phyloP scores from a whole-genome alignment of 2,888 invertebrate genomes.

The Pristionchus fissidentatus region DNA sequence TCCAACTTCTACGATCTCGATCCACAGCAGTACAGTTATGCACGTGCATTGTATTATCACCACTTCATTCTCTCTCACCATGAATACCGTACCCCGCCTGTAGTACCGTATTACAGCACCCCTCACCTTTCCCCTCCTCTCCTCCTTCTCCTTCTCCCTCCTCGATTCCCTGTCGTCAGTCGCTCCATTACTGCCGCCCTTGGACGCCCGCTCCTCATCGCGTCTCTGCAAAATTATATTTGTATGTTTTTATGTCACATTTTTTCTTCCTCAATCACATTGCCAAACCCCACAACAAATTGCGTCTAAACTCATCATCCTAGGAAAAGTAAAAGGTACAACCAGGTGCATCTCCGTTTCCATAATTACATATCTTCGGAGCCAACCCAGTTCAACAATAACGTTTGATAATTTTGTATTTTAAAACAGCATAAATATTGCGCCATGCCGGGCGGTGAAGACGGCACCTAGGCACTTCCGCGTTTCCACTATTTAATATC shows the following conservation, averaged over 20 bases:
- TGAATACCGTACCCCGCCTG: neutral
- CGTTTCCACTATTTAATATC: no score
- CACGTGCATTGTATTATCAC: neutral
- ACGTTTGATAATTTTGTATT: no score
- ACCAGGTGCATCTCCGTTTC: no score
- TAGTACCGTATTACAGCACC: neutral
- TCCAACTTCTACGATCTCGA: no score
- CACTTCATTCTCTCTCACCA: neutral
- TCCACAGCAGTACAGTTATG: no score
- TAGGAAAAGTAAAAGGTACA: neutral
- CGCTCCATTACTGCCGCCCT: neutral
- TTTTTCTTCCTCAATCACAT: neutral
- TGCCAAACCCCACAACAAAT: neutral
- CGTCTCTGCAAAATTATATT: neutral
- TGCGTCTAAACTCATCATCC: neutral
- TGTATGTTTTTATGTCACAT: neutral
- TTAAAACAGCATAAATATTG: no score
- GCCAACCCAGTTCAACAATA: no score
- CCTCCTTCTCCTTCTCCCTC: slow-evolving; percentile 23
- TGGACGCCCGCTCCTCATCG: slow-evolving; percentile 4
- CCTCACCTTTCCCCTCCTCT: slow-evolving; percentile 41
- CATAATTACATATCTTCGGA: no score
- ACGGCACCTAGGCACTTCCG: no score
- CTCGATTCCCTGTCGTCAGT: neutral
- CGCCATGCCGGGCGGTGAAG: no score